Percentiles rank a stretch among this genome's conserved stretches.
Conservation (phyloP, 2,888 invertebrate genomes). For the Apamea epomidion region DNA sequence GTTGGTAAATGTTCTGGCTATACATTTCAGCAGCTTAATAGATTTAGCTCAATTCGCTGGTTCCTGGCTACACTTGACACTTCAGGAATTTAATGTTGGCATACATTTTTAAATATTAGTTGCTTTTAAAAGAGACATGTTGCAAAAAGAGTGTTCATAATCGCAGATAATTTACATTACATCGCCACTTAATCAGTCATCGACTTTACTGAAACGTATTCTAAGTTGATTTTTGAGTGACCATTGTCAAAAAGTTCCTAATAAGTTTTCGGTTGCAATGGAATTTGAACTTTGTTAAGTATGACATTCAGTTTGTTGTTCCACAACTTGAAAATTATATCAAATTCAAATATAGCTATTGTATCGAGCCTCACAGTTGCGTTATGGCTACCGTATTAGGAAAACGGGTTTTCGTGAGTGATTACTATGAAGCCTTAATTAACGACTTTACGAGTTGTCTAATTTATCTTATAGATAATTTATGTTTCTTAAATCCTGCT, state of each 20-base stretch:
- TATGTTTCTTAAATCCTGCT: not conserved
- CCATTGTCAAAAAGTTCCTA: not conserved
- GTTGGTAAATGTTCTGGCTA: not conserved
- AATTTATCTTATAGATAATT: conserved; percentile 6
- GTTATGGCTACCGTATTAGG: conserved; percentile 20
- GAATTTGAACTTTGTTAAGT: not conserved
- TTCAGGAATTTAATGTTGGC: not conserved
- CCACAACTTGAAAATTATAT: not conserved
- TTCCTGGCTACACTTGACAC: not conserved
- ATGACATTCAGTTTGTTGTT: not conserved
- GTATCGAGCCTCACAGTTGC: not conserved
- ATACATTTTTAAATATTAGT: no score
- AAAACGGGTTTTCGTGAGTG: conserved; percentile 25
- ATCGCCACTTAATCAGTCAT: not conserved
- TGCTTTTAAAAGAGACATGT: not conserved
- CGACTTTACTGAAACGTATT: not conserved
- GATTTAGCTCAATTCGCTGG: not conserved
- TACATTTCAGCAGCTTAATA: not conserved
- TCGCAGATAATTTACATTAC: not conserved
- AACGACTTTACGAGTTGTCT: not conserved
- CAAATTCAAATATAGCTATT: not conserved
- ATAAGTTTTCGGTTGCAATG: not conserved
- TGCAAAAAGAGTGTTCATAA: not conserved
- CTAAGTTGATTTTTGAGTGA: not conserved
- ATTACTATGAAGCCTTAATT: conserved; percentile 10